Evolutionary conservation across 2,888 invertebrate species (phyloP).

Genomic region (Ariolimax columbianus): DNA sequence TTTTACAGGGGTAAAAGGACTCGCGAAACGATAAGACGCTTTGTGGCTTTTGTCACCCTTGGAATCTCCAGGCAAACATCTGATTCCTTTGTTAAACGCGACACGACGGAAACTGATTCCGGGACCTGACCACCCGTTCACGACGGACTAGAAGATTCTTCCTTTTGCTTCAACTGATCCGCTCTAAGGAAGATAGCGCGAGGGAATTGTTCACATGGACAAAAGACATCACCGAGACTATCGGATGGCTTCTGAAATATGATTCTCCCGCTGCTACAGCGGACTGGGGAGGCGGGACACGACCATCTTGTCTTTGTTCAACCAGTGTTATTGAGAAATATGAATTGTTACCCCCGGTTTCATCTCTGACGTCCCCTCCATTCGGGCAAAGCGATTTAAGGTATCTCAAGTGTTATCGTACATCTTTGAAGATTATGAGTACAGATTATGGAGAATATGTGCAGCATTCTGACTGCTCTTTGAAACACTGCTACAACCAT

Average conservation of each 20-base stretch:
- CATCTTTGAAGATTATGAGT: neutral
- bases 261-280: neutral
- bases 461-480: neutral
- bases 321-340: neutral
- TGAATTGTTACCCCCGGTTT: neutral
- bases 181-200: conserved; percentile 5
- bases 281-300: neutral
- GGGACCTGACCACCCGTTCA: neutral
- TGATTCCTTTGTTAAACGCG: conserved; percentile 16
- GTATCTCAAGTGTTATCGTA: no score
- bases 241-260: neutral
- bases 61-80: conserved; percentile 7
- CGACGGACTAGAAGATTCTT: neutral
- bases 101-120: neutral
- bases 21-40: conserved; percentile 20
- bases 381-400: no score
- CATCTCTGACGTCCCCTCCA: no score
- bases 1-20: neutral
- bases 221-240: neutral
- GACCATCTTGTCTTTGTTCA: neutral
- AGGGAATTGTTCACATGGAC: neutral
- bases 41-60: conserved; percentile 17
- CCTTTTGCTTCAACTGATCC: neutral
- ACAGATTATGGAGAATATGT: neutral
- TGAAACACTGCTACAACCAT: no score